Percentiles rank a stretch among this genome's conserved stretches.
Conservation (phyloP, 1,140 invertebrate genomes). For the Drosophila tani region DNA sequence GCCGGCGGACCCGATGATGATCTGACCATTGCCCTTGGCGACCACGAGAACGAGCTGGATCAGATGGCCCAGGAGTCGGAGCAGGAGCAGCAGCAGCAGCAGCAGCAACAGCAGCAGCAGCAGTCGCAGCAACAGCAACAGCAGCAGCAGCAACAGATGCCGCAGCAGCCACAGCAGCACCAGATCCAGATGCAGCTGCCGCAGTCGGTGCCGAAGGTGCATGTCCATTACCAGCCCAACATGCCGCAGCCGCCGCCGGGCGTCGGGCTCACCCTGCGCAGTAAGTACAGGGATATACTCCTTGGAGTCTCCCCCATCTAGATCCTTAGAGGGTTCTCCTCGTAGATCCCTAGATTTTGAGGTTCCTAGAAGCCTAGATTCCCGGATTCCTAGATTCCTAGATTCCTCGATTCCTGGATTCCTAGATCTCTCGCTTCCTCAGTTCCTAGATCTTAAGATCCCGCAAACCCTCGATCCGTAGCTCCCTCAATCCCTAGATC, state of each 20-base stretch:
- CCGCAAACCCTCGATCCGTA: not conserved
- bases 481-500: not conserved
- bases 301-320: not conserved
- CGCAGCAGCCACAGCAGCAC: slow-evolving; percentile 83
- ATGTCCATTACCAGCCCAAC: slow-evolving; percentile 86
- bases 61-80: slow-evolving; percentile 89
- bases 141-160: slow-evolving; percentile 86
- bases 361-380: no score
- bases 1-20: slow-evolving; percentile 80
- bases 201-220: slow-evolving; percentile 72
- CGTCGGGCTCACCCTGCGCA: slow-evolving; percentile 82
- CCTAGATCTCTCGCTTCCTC: no score
- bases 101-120: slow-evolving; percentile 86
- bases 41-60: slow-evolving; percentile 87
- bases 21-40: slow-evolving; percentile 78
- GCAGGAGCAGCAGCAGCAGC: slow-evolving; percentile 87
- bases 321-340: no score
- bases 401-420: not conserved
- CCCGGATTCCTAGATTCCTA: no score
- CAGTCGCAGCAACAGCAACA: slow-evolving; percentile 85
- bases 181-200: slow-evolving; percentile 86
- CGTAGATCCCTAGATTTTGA: not conserved
- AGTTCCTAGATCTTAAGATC: not conserved
- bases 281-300: slow-evolving; percentile 55
- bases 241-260: slow-evolving; percentile 82